Percentiles rank a stretch among this genome's conserved stretches.
Conservation (phyloP, 2,888 invertebrate species). For the Caenorhabditis wallacei region DNA sequence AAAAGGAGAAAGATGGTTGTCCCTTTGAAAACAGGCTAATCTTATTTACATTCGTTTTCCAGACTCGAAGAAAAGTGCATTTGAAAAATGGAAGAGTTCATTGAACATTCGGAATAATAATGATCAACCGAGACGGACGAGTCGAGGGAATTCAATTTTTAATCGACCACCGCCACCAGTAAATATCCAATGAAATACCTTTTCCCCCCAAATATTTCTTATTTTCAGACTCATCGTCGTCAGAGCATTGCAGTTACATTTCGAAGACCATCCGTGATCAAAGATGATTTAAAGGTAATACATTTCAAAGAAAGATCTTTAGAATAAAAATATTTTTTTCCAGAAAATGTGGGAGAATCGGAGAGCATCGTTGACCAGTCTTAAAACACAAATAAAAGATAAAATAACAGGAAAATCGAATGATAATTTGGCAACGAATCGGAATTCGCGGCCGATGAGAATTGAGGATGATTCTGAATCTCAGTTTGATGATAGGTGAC, state of each 20-base stretch:
- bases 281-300: constrained; percentile 53
- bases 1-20: neutral
- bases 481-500: neutral
- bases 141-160: constrained; percentile 34
- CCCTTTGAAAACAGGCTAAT: too few species aligned
- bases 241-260: constrained; percentile 48
- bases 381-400: constrained; percentile 33
- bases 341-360: constrained; percentile 53
- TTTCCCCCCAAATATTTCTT: neutral
- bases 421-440: constrained; percentile 12
- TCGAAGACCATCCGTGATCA: constrained; percentile 33
- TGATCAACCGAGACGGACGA: constrained; percentile 2
- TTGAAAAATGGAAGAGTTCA: constrained; percentile 45
- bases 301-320: neutral
- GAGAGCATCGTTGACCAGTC: constrained; percentile 34
- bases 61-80: constrained; percentile 6
- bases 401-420: constrained; percentile 20
- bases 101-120: constrained; percentile 11
- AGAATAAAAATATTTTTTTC: constrained; percentile 10
- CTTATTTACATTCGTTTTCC: too few species aligned
- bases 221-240: constrained; percentile 39
- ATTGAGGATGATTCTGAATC: neutral
- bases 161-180: constrained; percentile 3
- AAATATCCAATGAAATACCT: neutral
- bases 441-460: neutral